phyloP scores from a whole-genome alignment of 2,113 vertebrate species.

The Arenaria interpres region DNA sequence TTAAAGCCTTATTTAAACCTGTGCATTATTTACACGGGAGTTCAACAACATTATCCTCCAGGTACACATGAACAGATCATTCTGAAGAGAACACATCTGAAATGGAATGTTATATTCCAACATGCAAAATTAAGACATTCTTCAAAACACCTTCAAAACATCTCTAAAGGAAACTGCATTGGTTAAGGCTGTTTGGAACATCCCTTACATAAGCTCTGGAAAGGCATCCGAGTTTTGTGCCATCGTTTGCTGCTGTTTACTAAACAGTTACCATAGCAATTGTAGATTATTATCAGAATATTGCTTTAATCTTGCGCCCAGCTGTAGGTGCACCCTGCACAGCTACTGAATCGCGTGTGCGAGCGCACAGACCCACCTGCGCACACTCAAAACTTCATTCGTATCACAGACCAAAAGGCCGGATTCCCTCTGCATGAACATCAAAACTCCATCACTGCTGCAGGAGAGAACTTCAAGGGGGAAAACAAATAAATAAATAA shows the following conservation, averaged over 20 bases:
- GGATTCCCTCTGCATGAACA: background rate
- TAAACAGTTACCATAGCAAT: background rate
- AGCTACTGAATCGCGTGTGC: background rate
- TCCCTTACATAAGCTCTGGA: background rate
- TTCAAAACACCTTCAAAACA: background rate
- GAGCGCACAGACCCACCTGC: background rate
- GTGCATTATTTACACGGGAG: background rate
- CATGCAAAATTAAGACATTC: background rate
- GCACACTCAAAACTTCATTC: background rate
- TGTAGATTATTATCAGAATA: constrained; percentile 15
- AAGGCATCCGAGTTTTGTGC: background rate
- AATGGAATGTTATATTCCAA: constrained; percentile 5
- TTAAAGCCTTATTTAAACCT: background rate
- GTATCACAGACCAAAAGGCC: background rate
- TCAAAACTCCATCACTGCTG: background rate
- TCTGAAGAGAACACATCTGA: background rate
- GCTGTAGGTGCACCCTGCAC: constrained; percentile 19
- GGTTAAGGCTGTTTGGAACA: background rate
- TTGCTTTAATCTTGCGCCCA: background rate
- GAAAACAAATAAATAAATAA: background rate
- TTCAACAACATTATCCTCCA: constrained; percentile 40
- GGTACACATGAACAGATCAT: background rate
- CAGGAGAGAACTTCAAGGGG: background rate
- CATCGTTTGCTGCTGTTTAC: constrained; percentile 14
- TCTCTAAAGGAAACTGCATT: background rate